phyloP scores from a whole-genome alignment of 1,140 invertebrate species.

The Drosophila albomicans region DNA sequence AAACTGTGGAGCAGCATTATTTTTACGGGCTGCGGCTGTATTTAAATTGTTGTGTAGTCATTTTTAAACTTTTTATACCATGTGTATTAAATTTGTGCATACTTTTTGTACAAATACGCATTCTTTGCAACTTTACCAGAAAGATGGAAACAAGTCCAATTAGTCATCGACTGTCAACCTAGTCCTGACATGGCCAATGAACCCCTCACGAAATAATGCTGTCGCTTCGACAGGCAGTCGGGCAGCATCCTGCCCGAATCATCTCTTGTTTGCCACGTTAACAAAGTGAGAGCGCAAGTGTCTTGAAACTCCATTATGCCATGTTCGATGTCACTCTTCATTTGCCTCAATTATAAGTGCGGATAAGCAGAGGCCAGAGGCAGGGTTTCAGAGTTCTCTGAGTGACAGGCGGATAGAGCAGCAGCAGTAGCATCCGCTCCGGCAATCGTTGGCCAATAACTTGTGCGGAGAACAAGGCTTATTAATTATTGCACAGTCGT shows the following conservation, averaged over 20 bases:
- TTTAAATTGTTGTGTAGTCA: slow-evolving; percentile 23
- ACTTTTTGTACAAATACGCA: neutral
- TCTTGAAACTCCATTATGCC: slow-evolving; percentile 77
- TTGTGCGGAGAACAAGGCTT: slow-evolving; percentile 39
- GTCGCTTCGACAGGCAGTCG: slow-evolving; percentile 8
- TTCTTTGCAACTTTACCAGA: neutral
- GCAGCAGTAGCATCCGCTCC: too few species aligned
- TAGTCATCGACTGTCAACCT: slow-evolving; percentile 17
- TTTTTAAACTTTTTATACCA: too few species aligned
- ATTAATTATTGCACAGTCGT: slow-evolving; percentile 68
- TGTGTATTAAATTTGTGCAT: too few species aligned
- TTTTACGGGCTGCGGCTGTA: slow-evolving; percentile 63
- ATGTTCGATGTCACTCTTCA: slow-evolving; percentile 78
- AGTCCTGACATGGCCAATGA: slow-evolving; percentile 1
- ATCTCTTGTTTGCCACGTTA: slow-evolving; percentile 43
- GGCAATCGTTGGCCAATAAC: neutral
- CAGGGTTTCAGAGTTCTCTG: neutral
- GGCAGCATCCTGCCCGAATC: slow-evolving; percentile 15
- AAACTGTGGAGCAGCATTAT: slow-evolving; percentile 60
- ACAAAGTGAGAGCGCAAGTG: slow-evolving; percentile 59
- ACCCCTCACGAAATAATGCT: slow-evolving; percentile 1
- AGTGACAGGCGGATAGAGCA: slow-evolving; percentile 18
- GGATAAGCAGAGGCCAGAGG: slow-evolving; percentile 1
- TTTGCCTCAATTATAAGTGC: slow-evolving; percentile 73
- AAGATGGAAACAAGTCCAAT: slow-evolving; percentile 42